Evolutionary conservation across 2,113 vertebrate species (phyloP), one percentile per base, ranked within the genome.

Genomic region (Donacobius atricapilla): DNA sequence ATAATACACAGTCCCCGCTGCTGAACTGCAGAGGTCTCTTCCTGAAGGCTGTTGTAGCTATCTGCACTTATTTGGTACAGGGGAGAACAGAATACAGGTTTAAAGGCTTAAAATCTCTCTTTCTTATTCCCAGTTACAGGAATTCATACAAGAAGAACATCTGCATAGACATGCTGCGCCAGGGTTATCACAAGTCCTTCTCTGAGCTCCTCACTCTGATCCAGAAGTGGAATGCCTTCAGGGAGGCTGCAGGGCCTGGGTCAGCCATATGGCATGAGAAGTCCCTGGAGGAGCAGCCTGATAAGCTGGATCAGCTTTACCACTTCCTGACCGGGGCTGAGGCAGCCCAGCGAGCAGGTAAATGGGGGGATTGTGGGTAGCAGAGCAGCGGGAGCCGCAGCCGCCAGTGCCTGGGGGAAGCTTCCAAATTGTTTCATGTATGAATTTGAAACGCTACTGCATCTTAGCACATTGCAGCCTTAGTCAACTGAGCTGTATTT

Each of bases 201-300:
- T 94, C 95, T 0, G 97, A 99, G 97, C 96, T 98, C 94, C 98
- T 98, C 75, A 37, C 97, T 97, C 97, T 99, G 98, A 99, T 99
- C 98, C 97, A 98, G 97, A 98, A 98, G 89, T 98, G 96, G 98
- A 97, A 98, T 84, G 94, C 97, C 97, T 98, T 98, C 95, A 98
- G 98, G 98, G 98, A 98, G 96, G 98, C 98, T 92, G 98, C 98
- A 82, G 98, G 98, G 96, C 96, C 98, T 97, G 98, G 98, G 98
- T 99, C 99, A 98, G 98, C 98, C 98, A 99, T 99, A 98, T 99
- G 99, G 99, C 94, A 97, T 92, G 98, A 99, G 97, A 98, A 94
- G 83, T 98, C 98, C 92, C 96, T 98, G 94, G 98, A 98, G 98
- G 98, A 98, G 73, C 98, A 98, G 98, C 98, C 98, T 37, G 97